Conservation (phyloP, 1,140 invertebrate species). For the Euglossa dilemma region DNA sequence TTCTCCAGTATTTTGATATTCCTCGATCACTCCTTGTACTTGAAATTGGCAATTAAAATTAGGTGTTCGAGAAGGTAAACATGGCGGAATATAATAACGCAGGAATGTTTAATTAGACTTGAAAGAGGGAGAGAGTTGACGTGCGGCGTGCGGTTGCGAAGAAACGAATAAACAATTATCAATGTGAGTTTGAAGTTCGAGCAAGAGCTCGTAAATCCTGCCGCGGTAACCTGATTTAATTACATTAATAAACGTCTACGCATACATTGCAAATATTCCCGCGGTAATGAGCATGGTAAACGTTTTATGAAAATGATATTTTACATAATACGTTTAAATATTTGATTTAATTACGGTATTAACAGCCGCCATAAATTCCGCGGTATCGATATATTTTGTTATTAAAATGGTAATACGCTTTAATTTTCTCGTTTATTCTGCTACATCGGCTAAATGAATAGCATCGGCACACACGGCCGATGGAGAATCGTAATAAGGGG, state of each 20-base stretch:
- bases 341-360: too few relatives aligned
- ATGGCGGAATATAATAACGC: too few relatives aligned
- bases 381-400: too few relatives aligned
- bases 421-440: too few relatives aligned
- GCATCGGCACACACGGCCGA: too few relatives aligned
- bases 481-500: too few relatives aligned
- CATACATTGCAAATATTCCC: not conserved
- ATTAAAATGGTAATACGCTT: too few relatives aligned
- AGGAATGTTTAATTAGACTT: not conserved
- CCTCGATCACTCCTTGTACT: not conserved
- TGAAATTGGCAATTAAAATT: not conserved
- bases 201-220: not conserved
- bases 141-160: not conserved
- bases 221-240: not conserved
- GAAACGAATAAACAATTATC: constrained; percentile 1
- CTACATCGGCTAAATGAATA: too few relatives aligned
- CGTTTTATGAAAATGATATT: not conserved
- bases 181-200: not conserved
- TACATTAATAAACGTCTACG: not conserved
- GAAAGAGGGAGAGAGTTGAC: not conserved
- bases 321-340: too few relatives aligned
- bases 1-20: not conserved
- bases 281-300: not conserved
- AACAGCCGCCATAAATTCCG: too few relatives aligned
- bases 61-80: not conserved